These are phyloP conservation scores for Corythoichthys intestinalis DNA, from an alignment of 2,113 vertebrate species.

Conservation along the genomic window DNA sequence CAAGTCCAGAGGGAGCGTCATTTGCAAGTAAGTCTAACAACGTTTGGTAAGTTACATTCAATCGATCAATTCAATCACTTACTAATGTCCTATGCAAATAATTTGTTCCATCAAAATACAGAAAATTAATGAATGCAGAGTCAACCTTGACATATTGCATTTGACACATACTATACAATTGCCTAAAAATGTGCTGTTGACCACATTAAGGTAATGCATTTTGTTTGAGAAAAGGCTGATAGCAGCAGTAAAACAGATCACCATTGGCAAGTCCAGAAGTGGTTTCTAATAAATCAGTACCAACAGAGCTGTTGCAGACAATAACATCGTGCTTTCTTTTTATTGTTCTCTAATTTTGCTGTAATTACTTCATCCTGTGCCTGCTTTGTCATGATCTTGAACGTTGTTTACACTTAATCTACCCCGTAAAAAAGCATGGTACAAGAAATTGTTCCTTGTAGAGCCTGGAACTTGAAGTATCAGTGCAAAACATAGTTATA, in stretches of 20 bases:
- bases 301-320: not conserved
- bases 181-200: not conserved
- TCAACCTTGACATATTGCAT: too few relatives aligned
- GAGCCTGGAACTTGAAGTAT: too few relatives aligned
- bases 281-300: not conserved
- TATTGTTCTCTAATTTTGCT: not conserved
- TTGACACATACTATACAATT: too few relatives aligned
- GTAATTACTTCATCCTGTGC: not conserved
- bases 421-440: too few relatives aligned
- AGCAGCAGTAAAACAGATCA: too few relatives aligned
- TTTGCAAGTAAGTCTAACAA: conserved; percentile 86
- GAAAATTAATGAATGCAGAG: too few relatives aligned
- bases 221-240: not conserved
- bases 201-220: not conserved
- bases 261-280: not conserved
- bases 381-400: not conserved
- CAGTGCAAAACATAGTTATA: too few relatives aligned
- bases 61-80: too few relatives aligned
- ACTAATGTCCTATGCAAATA: too few relatives aligned
- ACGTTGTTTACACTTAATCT: not conserved
- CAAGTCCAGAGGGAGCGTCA: conserved; percentile 90
- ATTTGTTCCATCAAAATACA: too few relatives aligned
- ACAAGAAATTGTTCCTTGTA: too few relatives aligned
- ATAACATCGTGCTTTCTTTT: not conserved
- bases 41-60: not conserved